Base-by-base conservation (phyloP, 2,113 vertebrate species). In the Phoenicopterus ruber region DNA sequence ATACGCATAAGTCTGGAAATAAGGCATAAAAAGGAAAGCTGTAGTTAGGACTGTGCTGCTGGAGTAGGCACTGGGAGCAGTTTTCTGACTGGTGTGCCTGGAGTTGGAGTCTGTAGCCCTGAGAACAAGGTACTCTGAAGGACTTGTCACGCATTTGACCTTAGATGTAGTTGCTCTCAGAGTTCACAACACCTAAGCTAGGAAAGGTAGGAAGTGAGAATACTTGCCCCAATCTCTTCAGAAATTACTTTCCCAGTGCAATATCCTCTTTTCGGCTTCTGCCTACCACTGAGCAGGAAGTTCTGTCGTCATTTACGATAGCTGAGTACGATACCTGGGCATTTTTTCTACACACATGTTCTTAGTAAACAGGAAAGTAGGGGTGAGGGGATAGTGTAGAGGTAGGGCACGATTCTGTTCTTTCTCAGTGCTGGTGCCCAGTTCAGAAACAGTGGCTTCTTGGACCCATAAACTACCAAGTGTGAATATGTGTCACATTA, bases 231-330 rank as follows among this genome's bases (percentile, higher is more conserved):
- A 16, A 6, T 17, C 34, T 71, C 93, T 86, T 72, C 82, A 96
- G 80, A 96, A 90, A 81, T 81, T 0, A 83, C 59, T 88, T 83
- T 92, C 24, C 62, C 46, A 42, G 46, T 58, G 28, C 0, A 0
- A 81, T 78, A 94, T 86, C 94, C 86, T 80, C 80, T 97, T 94
- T 94, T 92, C 50, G 55, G 32, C 61, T 88, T 88, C 76, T 86
- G 82, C 55, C 69, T 58, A 13, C 34, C 47, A 38, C 80, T 46
- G 63, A 94, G 49, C 4, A 6, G 76, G 42, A 71, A 73, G 59
- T 82, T 88, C 40, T 83, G 38, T 34, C 12, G 2, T 46, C 17
- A 25, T 87, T 92, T 92, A 63, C 69, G 32, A 16, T 79, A 94
- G 67, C 31, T 2, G 6, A 74, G 11, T 50, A 47, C 0, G 1